phyloP scores from a whole-genome alignment of 2,888 invertebrate genomes.

The Callimorpha dominula region DNA sequence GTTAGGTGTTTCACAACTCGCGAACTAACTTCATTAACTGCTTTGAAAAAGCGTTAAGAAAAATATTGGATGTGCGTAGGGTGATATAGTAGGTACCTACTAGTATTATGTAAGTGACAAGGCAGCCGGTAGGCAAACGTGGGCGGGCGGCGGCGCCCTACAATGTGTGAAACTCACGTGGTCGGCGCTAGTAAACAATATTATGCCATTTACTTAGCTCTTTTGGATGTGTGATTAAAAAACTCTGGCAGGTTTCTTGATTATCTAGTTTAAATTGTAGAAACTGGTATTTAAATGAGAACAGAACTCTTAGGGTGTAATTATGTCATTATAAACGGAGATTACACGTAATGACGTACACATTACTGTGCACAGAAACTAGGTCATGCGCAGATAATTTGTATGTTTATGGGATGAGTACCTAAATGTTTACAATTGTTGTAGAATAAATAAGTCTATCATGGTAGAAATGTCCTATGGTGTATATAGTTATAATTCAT shows the following conservation, averaged over 20 bases:
- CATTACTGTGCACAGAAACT: conserved; percentile 44
- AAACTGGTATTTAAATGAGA: conserved; percentile 23
- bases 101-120: conserved; percentile 64
- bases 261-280: conserved; percentile 28
- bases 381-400: conserved; percentile 31
- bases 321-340: conserved; percentile 40
- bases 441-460: conserved; percentile 49
- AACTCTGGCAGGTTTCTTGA: conserved; percentile 17
- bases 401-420: conserved; percentile 31
- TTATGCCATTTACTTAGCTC: conserved; percentile 40
- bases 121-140: conserved; percentile 53
- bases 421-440: conserved; percentile 52
- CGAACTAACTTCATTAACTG: conserved; percentile 79
- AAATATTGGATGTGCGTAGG: conserved; percentile 58
- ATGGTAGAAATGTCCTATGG: conserved; percentile 24
- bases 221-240: conserved; percentile 24
- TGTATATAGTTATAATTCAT: background rate
- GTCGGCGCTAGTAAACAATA: conserved; percentile 51
- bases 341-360: conserved; percentile 55
- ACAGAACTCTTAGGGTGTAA: conserved; percentile 36
- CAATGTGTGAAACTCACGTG: conserved; percentile 55
- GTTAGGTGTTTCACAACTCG: conserved; percentile 78
- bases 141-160: conserved; percentile 77
- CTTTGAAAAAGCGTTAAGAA: conserved; percentile 66
- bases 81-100: conserved; percentile 41